These are phyloP conservation scores for Menidia beryllina DNA, from an alignment of 2,113 vertebrate genomes.

Conservation along the genomic window DNA sequence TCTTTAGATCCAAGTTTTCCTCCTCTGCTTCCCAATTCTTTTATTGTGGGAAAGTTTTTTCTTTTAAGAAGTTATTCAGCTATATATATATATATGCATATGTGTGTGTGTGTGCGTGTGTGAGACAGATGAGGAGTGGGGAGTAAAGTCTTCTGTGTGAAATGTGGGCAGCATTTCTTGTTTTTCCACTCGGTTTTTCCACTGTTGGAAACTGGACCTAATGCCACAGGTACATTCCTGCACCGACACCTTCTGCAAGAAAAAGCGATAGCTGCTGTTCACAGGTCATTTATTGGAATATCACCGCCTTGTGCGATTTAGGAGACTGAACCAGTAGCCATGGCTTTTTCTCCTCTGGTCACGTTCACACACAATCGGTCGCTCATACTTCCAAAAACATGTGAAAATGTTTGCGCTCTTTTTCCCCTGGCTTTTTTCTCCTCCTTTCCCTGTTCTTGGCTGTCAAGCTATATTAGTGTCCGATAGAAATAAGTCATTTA, in stretches of 20 bases:
- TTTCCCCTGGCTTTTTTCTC: slow-evolving; percentile 46
- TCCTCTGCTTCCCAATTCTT: not conserved
- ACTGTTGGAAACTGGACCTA: not conserved
- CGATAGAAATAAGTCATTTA: slow-evolving; percentile 88
- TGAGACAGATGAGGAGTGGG: no score
- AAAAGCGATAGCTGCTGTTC: not conserved
- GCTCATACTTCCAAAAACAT: slow-evolving; percentile 70
- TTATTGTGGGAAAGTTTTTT: no score
- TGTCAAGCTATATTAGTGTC: slow-evolving; percentile 89
- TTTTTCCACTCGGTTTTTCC: no score
- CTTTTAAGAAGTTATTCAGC: no score
- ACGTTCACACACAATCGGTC: slow-evolving; percentile 60
- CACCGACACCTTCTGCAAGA: slow-evolving; percentile 1
- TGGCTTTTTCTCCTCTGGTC: slow-evolving; percentile 36
- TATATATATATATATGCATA: no score
- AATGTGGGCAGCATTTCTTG: no score
- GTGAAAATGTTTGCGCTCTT: slow-evolving; percentile 77
- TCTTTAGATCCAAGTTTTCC: not conserved
- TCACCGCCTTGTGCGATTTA: slow-evolving; percentile 1
- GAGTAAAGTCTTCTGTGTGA: no score
- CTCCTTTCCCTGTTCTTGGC: slow-evolving; percentile 82
- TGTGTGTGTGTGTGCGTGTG: no score
- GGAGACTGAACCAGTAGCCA: slow-evolving; percentile 3
- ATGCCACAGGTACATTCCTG: slow-evolving; percentile 50
- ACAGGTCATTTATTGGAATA: not conserved